These are phyloP conservation scores for Cyanoliseus patagonus DNA, from an alignment of 2,113 vertebrate genomes.

Conservation along the genomic window DNA sequence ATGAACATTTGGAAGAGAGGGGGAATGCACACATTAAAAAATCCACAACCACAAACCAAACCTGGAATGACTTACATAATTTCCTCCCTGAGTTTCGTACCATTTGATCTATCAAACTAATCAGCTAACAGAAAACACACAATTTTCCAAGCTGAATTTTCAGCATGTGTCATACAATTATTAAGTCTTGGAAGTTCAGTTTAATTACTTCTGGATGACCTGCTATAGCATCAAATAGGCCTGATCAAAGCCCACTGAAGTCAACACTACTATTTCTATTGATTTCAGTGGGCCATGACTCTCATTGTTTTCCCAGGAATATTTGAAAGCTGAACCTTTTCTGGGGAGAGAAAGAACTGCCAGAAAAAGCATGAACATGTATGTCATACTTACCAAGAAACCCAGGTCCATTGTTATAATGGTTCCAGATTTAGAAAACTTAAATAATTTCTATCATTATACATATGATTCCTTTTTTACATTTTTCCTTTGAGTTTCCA, in stretches of 20 bases:
- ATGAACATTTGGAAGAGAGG: neutral
- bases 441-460: neutral
- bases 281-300: constrained; percentile 50
- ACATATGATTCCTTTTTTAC: neutral
- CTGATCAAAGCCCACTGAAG: constrained; percentile 59
- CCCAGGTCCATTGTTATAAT: neutral
- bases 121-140: neutral
- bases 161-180: neutral
- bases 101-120: neutral
- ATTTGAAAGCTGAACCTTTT: neutral
- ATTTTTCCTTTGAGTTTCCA: neutral
- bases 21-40: no score
- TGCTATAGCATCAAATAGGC: constrained; percentile 52
- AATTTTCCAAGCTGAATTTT: neutral
- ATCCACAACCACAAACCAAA: neutral
- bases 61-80: neutral
- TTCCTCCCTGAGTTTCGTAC: neutral
- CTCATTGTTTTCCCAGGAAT: neutral
- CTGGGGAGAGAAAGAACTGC: neutral
- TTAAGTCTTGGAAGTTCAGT: neutral
- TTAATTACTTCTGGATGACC: neutral
- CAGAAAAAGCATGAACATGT: neutral
- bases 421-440: neutral
- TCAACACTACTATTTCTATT: neutral
- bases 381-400: constrained; percentile 6